Evolutionary conservation across 1,140 invertebrate genomes (phyloP).

Genomic region (Macrotrachela quadricornifera): DNA sequence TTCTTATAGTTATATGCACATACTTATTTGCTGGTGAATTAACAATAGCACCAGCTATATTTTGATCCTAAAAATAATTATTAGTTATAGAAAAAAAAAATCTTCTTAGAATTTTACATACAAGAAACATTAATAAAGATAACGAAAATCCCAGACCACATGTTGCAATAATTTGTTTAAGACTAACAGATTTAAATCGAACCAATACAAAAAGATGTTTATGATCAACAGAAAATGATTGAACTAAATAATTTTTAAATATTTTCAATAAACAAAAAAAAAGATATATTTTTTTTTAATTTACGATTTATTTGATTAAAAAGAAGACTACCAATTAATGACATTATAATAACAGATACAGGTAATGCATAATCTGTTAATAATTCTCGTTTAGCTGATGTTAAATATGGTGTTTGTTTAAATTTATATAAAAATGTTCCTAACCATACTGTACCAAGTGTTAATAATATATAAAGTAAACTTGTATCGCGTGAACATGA

Average conservation of each 20-base stretch:
- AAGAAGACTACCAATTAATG: conserved; percentile 33
- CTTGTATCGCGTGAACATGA: conserved; percentile 33
- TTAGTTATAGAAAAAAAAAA: conserved; percentile 41
- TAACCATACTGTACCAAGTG: conserved; percentile 44
- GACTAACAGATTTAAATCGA: too few species aligned
- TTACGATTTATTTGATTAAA: too few species aligned
- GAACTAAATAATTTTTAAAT: too few species aligned
- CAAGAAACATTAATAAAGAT: conserved; percentile 16
- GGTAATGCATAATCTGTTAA: conserved; percentile 44
- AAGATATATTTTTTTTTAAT: too few species aligned
- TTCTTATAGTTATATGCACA: conserved; percentile 13
- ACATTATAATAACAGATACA: conserved; percentile 40
- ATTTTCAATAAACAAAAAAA: too few species aligned
- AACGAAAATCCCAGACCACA: conserved; percentile 16
- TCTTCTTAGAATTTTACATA: conserved; percentile 21
- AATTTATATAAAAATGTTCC: conserved; percentile 45
- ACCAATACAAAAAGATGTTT: too few species aligned
- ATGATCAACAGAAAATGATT: too few species aligned
- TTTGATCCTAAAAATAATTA: conserved; percentile 48
- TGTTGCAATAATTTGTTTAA: too few species aligned
- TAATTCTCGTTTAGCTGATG: conserved; percentile 40
- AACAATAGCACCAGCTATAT: conserved; percentile 43
- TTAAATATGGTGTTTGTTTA: conserved; percentile 44
- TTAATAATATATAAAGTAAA: conserved; percentile 40
- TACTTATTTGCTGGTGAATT: conserved; percentile 45